Evolutionary conservation across 2,797 vertebrate species (phyloP).

Genomic region (Thripadectes ignobilis): DNA sequence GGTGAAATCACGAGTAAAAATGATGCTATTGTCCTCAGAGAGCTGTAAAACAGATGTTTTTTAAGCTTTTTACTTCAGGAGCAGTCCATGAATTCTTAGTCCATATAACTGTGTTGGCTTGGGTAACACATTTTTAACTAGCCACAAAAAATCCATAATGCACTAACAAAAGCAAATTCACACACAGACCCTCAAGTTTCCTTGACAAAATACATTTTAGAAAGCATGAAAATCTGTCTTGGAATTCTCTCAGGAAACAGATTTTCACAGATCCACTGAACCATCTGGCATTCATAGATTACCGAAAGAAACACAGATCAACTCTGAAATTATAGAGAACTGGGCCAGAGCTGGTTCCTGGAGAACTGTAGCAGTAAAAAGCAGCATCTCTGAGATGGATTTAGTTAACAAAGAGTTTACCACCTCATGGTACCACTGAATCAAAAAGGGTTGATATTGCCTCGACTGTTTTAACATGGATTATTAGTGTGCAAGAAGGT

Average conservation of each 20-base stretch:
- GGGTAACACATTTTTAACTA: neutral
- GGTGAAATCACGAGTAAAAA: neutral
- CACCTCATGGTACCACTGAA: neutral
- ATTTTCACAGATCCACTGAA: neutral
- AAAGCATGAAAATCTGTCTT: neutral
- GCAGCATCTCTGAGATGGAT: neutral
- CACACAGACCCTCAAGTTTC: neutral
- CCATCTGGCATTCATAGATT: constrained; percentile 32
- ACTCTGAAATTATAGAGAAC: neutral
- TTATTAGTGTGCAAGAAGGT: neutral
- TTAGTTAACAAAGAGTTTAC: neutral
- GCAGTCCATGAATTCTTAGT: neutral
- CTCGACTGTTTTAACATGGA: neutral
- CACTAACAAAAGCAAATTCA: neutral
- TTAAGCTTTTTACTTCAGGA: neutral
- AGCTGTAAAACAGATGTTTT: neutral
- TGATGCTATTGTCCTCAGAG: neutral
- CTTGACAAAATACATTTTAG: neutral
- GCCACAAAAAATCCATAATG: neutral
- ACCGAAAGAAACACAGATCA: neutral
- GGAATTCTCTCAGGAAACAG: neutral
- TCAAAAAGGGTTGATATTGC: neutral
- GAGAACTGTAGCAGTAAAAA: neutral
- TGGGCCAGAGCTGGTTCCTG: neutral
- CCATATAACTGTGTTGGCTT: neutral